Percentiles rank a stretch among this genome's conserved stretches.
Evolutionary conservation across 2,888 invertebrate species (phyloP).

Genomic region (Drosophila limbata): DNA sequence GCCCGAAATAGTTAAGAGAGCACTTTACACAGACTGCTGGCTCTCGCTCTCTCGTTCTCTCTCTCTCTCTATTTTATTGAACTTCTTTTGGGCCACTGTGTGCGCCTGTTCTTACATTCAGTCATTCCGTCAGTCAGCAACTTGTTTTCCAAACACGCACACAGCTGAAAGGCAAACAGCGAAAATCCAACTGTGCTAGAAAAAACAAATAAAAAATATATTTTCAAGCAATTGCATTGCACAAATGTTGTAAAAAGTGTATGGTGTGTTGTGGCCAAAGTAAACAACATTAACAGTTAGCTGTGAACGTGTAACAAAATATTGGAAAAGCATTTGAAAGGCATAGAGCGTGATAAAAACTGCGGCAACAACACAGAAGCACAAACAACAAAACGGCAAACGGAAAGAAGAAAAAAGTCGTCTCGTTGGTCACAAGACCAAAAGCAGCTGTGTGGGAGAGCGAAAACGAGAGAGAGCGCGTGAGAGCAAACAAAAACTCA

Average conservation of each 20-base stretch:
- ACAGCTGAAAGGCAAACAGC: slow-evolving; percentile 14
- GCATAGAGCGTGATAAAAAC: slow-evolving; percentile 73
- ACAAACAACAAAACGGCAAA: slow-evolving; percentile 37
- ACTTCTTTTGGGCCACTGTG: slow-evolving; percentile 61
- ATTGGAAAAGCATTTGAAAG: slow-evolving; percentile 63
- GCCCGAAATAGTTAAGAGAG: slow-evolving; percentile 36
- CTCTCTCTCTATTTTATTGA: slow-evolving; percentile 23
- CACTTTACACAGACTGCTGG: not conserved
- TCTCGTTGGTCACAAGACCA: slow-evolving; percentile 75
- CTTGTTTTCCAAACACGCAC: slow-evolving; percentile 66
- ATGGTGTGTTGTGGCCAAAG: slow-evolving; percentile 27
- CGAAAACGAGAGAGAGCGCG: slow-evolving; percentile 14
- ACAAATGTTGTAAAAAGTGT: slow-evolving; percentile 22
- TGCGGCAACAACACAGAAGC: slow-evolving; percentile 68
- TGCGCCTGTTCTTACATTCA: slow-evolving; percentile 52
- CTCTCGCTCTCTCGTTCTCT: slow-evolving; percentile 7
- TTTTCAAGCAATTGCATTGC: slow-evolving; percentile 13
- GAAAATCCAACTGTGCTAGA: not conserved
- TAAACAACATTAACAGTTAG: slow-evolving; percentile 46
- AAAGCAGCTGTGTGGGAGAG: slow-evolving; percentile 45
- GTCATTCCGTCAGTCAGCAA: slow-evolving; percentile 61
- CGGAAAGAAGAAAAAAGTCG: slow-evolving; percentile 41
- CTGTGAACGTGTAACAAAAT: slow-evolving; percentile 59
- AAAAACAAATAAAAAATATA: slow-evolving; percentile 1
- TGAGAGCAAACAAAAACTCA: slow-evolving; percentile 2